Base-by-base conservation (phyloP, 1,140 invertebrate genomes). In the Drosophila truncata region DNA sequence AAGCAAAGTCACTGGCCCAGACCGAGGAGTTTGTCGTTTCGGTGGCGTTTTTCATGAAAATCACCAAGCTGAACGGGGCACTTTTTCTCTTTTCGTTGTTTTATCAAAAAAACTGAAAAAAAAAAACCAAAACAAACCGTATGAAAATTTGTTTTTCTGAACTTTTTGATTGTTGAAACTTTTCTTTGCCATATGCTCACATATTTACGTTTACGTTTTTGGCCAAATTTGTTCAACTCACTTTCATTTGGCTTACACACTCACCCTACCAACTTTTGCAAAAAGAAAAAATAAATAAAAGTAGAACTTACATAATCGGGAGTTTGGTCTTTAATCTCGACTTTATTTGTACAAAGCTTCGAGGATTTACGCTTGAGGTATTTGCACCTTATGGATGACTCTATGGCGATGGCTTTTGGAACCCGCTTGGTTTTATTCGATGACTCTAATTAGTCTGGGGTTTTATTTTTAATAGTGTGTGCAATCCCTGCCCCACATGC, bases 301-400 rank as follows among this genome's bases (percentile, higher is more conserved):
- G 29, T 71, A 80, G 59, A 80, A 80, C 79, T 87, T 87, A 87
- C 80, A 85, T 69, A 87, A 87, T 59, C 42, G 42, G 44, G 23
- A 41, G 54, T 42, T 65, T 46, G 62, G 46, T 50, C 52, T 66
- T 66, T 60, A 69, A 52, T 70, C 72, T 69, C 37, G 37, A 78
- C 61, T 66, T 82, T 63, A 82, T 70, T 80, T 76, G 27, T 49
- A 41, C 57, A 44, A 62, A 58, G 71, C 67, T 80, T 87, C 72
- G 81, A 85, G 83, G 83, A 87, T 87, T 87, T 87, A 78, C 83
- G 83, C 83, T 84, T 78, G 60, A 88, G 64, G 82, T 88, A 88
- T 70, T 88, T 87, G 77, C 82, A 74, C 72, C 72, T 78, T 80
- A 78, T 74, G 75, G 57, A 57, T 61, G 49, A 20, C 67, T 62